phyloP scores from a whole-genome alignment of 1,140 invertebrate genomes.

The Aethina tumida region DNA sequence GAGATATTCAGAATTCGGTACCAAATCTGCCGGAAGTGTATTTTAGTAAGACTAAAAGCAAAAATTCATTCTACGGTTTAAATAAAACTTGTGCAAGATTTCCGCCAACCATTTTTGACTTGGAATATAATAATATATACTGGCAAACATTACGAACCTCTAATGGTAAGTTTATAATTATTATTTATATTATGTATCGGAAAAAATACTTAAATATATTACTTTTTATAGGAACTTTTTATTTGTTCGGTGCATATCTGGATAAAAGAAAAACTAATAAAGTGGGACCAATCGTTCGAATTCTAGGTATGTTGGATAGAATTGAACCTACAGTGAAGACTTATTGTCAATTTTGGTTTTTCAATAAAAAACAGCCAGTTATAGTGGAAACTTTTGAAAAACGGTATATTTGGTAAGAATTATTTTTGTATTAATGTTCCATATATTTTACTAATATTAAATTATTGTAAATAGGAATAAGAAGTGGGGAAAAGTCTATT shows the following conservation, averaged over 20 bases:
- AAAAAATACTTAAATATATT: too few species aligned
- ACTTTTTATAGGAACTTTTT: too few species aligned
- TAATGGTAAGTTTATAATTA: too few species aligned
- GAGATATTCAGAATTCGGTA: too few species aligned
- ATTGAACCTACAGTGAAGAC: slow-evolving; percentile 72
- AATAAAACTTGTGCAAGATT: too few species aligned
- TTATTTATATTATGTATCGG: too few species aligned
- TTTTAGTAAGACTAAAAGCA: too few species aligned
- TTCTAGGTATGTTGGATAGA: slow-evolving; percentile 82
- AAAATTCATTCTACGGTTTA: too few species aligned
- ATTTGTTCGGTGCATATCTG: slow-evolving; percentile 80
- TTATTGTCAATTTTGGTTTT: slow-evolving; percentile 84
- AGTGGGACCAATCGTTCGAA: slow-evolving; percentile 67
- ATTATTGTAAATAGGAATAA: slow-evolving; percentile 31
- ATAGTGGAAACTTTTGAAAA: slow-evolving; percentile 77
- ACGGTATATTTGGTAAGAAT: slow-evolving; percentile 78
- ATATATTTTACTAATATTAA: background rate
- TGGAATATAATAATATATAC: slow-evolving; percentile 84
- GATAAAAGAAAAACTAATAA: slow-evolving; percentile 64
- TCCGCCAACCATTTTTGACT: slow-evolving; percentile 71
- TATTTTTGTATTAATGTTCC: background rate
- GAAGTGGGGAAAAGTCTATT: slow-evolving; percentile 77
- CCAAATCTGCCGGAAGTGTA: too few species aligned
- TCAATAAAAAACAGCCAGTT: slow-evolving; percentile 61
- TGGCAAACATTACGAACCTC: slow-evolving; percentile 72